Base-by-base conservation (phyloP, 2,113 vertebrate genomes). In the Platycercus adscitus region DNA sequence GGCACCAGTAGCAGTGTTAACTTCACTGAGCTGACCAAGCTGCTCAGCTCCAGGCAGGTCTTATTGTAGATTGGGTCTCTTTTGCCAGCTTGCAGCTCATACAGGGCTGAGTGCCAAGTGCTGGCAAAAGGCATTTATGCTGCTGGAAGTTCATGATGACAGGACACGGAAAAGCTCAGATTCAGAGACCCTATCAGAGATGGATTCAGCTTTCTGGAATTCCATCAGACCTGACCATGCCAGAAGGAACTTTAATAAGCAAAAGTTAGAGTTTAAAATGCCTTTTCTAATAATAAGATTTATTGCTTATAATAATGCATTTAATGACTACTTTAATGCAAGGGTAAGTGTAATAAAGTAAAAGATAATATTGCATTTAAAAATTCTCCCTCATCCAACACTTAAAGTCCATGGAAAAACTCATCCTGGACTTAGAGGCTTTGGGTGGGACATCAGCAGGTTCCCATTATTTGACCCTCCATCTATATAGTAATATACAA, bases 31-130 rank as follows among this genome's bases (percentile, higher is more conserved):
- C 8, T 66, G 73, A 13, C n/a, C 0, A 3, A 44, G 24, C 26
- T 64, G 33, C 15, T 52, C 10, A 13, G 44, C 17, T 56, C 46
- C 1, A 4, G 31, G 5, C 9, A n/a, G 61, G 13, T 75, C 82
- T 55, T 26, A 1, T 33, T 47, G 7, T 2, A 20, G 19, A 7
- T 5, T 17, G 0, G 5, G 9, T 55, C 35, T 75, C 53, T 66
- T 29, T 25, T 0, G 2, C 31, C 63, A 55, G 9, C n/a, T 53
- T 60, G 39, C 58, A 37, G 25, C 50, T 81, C 43, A 6, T 1
- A 13, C 0, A 2, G 19, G 12, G 13, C 24, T 76, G 70, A 80
- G 81, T 1, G 41, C 37, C 2, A 5, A 58, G 12, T 0, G 1
- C 0, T 56, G 76, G 49, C 44, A 35, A 26, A 58, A n/a, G 19